A percentile compares a stretch with the other conserved stretches of the same genome.
Evolutionary conservation across 1,140 invertebrate species (phyloP).

Genomic region (Drosophila albomicans): DNA sequence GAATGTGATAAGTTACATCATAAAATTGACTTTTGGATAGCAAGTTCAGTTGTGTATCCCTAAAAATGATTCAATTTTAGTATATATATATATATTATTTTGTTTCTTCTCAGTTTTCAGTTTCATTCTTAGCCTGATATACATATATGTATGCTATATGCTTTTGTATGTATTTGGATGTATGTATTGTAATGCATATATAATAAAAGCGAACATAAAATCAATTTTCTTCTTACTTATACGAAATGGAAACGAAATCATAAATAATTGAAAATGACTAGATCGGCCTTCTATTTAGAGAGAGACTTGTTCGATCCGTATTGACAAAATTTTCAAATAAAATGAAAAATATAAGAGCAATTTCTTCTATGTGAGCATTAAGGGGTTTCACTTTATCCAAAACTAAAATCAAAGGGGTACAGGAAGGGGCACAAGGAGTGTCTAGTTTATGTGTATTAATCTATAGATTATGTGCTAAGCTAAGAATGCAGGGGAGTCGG

Average conservation of each 20-base stretch:
- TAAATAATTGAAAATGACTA: constrained; percentile 55
- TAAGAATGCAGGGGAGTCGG: constrained; percentile 39
- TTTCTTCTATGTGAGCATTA: constrained; percentile 35
- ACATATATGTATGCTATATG: constrained; percentile 20
- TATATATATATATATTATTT: background rate
- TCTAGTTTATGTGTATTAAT: constrained; percentile 37
- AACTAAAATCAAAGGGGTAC: constrained; percentile 1
- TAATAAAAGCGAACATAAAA: constrained; percentile 14
- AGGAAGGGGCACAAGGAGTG: background rate
- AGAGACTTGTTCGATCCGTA: constrained; percentile 28
- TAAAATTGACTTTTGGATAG: constrained; percentile 66
- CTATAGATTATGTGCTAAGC: constrained; percentile 56
- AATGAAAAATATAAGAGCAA: constrained; percentile 7
- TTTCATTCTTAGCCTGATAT: constrained; percentile 56
- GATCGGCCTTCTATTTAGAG: constrained; percentile 48
- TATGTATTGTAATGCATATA: constrained; percentile 19
- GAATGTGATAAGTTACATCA: constrained; percentile 39
- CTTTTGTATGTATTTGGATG: constrained; percentile 24
- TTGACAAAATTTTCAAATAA: constrained; percentile 12
- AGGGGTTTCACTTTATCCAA: background rate
- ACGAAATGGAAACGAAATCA: constrained; percentile 3
- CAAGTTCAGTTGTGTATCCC: constrained; percentile 40
- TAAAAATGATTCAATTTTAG: constrained; percentile 23
- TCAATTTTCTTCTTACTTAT: constrained; percentile 6
- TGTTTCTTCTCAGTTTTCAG: constrained; percentile 7